Conservation (phyloP, 2,888 invertebrate genomes). For the Ypsolopha scabrella region DNA sequence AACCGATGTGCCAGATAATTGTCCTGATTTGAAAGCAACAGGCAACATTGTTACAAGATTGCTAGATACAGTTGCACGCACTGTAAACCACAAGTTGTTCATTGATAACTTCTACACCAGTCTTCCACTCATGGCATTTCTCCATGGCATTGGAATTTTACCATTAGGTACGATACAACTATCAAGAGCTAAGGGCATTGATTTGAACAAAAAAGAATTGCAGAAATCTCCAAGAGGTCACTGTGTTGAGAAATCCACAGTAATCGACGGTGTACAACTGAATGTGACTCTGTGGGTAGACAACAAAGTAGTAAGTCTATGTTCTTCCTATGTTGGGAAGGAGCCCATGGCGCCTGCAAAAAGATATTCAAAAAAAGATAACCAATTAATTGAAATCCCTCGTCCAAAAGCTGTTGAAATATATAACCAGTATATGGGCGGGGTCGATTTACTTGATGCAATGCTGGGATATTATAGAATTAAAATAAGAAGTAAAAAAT, state of each 20-base stretch:
- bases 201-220: constrained; percentile 5
- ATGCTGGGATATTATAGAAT: no score
- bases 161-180: constrained; percentile 13
- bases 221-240: constrained; percentile 7
- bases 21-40: constrained; percentile 7
- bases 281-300: constrained; percentile 14
- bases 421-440: no score
- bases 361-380: constrained; percentile 13
- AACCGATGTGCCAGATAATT: background rate
- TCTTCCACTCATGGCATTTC: constrained; percentile 11
- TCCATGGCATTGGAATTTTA: constrained; percentile 11
- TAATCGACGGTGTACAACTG: constrained; percentile 9
- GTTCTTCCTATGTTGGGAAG: constrained; percentile 16
- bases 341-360: constrained; percentile 12
- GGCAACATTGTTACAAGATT: constrained; percentile 13
- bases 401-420: constrained; percentile 16
- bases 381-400: constrained; percentile 12
- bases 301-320: constrained; percentile 15
- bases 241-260: constrained; percentile 9
- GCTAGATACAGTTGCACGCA: constrained; percentile 9
- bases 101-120: constrained; percentile 16
- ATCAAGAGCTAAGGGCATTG: constrained; percentile 1
- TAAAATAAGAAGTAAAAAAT: no score
- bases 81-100: constrained; percentile 14
- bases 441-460: no score